These are phyloP conservation scores for Dyspetes luteomarginatus DNA, from an alignment of 2,888 invertebrate genomes.

Conservation along the genomic window DNA sequence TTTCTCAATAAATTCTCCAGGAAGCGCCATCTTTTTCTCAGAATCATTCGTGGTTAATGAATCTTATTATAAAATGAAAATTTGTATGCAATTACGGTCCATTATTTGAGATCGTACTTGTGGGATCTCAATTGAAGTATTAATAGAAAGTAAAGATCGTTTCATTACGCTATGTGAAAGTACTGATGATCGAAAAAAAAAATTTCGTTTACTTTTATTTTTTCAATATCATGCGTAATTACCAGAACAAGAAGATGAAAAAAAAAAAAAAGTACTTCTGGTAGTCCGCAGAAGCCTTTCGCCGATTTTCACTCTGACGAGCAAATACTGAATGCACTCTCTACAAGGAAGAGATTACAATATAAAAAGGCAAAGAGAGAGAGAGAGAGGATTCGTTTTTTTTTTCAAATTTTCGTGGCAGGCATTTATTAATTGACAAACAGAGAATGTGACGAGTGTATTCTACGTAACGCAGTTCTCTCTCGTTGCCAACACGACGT, in stretches of 20 bases:
- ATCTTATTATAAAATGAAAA: too few relatives aligned
- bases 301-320: not conserved
- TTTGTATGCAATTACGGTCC: too few relatives aligned
- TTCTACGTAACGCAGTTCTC: constrained; percentile 2
- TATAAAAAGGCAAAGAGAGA: not conserved
- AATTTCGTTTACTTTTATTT: too few relatives aligned
- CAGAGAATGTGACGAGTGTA: not conserved
- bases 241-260: not conserved
- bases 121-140: too few relatives aligned
- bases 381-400: not conserved
- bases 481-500: not conserved
- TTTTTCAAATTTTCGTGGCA: constrained; percentile 5
- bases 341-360: not conserved
- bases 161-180: not conserved
- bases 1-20: too few relatives aligned
- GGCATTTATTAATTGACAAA: constrained; percentile 27
- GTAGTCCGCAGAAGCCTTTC: constrained; percentile 2
- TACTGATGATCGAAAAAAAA: not conserved
- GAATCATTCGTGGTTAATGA: too few relatives aligned
- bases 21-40: too few relatives aligned
- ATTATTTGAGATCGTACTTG: too few relatives aligned
- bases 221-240: not conserved
- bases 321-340: constrained; percentile 1
- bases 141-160: not conserved
- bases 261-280: not conserved